A percentile compares a stretch with the other conserved stretches of the same genome.
Evolutionary conservation across 2,113 vertebrate genomes (phyloP).

Genomic region (Ceyx melanurus): DNA sequence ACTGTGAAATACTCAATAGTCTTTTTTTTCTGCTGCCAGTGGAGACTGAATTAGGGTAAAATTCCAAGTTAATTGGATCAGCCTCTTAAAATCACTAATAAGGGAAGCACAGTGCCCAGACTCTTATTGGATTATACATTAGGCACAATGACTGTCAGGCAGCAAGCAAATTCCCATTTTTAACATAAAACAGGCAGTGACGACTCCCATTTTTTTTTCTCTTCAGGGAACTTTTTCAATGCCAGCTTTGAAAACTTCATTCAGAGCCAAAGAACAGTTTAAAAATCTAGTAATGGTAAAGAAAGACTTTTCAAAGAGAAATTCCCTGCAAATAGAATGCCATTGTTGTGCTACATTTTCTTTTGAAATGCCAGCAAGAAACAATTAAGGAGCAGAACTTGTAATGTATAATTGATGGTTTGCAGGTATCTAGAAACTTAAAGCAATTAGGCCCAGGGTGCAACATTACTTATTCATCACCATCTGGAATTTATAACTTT

Average conservation of each 20-base stretch:
- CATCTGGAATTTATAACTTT: conserved; percentile 64
- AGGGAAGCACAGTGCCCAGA: background rate
- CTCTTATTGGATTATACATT: background rate
- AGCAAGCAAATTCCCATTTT: conserved; percentile 14
- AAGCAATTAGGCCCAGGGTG: conserved; percentile 57
- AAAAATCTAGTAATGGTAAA: background rate
- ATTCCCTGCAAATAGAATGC: background rate
- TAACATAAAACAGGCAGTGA: background rate
- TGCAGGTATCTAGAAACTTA: conserved; percentile 64
- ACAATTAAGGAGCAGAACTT: conserved; percentile 62
- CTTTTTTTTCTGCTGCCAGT: background rate
- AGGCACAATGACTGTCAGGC: background rate
- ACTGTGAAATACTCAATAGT: background rate
- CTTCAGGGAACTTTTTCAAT: background rate
- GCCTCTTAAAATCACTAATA: conserved; percentile 10
- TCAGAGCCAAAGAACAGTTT: background rate
- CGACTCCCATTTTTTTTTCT: background rate
- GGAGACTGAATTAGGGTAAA: background rate
- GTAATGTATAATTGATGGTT: conserved; percentile 68
- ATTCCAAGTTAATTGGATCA: conserved; percentile 12
- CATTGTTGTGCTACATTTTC: conserved; percentile 52
- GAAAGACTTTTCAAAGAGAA: conserved; percentile 40
- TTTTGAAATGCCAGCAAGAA: conserved; percentile 59
- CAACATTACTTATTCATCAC: conserved; percentile 65
- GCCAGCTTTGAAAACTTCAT: background rate